Base-by-base conservation (phyloP, 1,140 invertebrate genomes). In the Drosophila auraria region DNA sequence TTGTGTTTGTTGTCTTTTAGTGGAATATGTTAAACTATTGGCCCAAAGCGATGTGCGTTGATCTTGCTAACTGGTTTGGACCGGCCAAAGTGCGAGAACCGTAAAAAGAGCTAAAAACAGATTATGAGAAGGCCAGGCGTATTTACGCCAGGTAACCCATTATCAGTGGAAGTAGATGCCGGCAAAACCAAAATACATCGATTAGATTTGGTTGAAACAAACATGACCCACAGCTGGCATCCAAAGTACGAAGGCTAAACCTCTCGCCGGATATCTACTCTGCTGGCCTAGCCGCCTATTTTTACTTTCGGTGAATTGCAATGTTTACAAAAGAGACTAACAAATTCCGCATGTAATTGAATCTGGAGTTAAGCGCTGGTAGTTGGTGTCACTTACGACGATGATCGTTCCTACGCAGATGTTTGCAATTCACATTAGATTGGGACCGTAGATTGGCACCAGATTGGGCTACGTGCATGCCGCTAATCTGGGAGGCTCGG, bases 201-300 rank as follows among this genome's bases (percentile, higher is more conserved):
- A 78, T 78, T 62, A 78, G 64, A 78, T 78, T 70, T n/a, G 30
- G 14, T 44, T 20, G 44, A 53, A 42, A 38, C 12, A 20, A 40
- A 25, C 30, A 30, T n/a, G 50, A 44, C 36, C 53, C 17, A 54
- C 51, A 44, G 36, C 44, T 45, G 53, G 40, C 45, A 14, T 38
- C 40, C 57, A 78, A 78, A 78, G 75, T 78, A 44, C 75, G 50
- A 78, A 78, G 75, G 51, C 64, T 78, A 53, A 61, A 59, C 30
- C 17, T 47, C 17, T 23, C 47, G 20, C 3, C 9, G 60, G 47
- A 23, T 53, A 20, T 38, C 17, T 20, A 54, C 30, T 56, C 20
- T 33, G 17, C 14, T 8, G 36, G 17, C 11, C 54, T 23, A 5
- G 54, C 7, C 54, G 20, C 44, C 27, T 49, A 38, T 33, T 53